A percentile compares a stretch with the other conserved stretches of the same genome.
Conservation (phyloP, 2,888 invertebrate genomes). For the Sinopyrophorus schimmeli region DNA sequence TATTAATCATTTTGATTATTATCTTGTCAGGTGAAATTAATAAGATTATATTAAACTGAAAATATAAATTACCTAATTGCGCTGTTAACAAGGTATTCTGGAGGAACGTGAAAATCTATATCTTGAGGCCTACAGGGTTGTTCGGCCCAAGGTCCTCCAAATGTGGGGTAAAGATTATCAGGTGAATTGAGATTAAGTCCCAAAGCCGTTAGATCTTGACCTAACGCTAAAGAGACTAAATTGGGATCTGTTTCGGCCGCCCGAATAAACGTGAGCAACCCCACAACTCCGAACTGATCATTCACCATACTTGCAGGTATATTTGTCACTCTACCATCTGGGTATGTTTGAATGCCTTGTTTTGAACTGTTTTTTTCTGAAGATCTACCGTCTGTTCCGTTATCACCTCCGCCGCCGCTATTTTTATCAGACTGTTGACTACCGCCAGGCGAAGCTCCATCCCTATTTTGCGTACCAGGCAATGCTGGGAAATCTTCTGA, state of each 20-base stretch:
- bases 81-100: conserved; percentile 97
- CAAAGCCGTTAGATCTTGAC: conserved; percentile 96
- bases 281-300: conserved; percentile 99
- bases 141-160: conserved; percentile 99
- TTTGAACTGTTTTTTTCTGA: conserved; percentile 34
- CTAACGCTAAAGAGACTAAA: conserved; percentile 93
- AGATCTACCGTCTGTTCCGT: conserved; percentile 29
- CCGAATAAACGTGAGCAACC: conserved; percentile 95
- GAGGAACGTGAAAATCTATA: conserved; percentile 97
- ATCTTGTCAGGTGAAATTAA: too few relatives aligned
- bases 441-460: conserved; percentile 68
- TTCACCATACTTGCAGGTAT: conserved; percentile 98
- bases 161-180: conserved; percentile 96
- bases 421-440: conserved; percentile 55
- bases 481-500: conserved; percentile 99
- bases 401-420: conserved; percentile 51
- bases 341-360: conserved; percentile 88
- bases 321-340: conserved; percentile 97
- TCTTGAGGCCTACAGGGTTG: conserved; percentile 98
- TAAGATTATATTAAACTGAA: not conserved
- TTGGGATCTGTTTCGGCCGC: conserved; percentile 97
- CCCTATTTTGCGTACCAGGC: conserved; percentile 74
- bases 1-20: too few relatives aligned
- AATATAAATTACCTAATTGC: conserved; percentile 69
- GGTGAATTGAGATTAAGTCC: conserved; percentile 98